These are phyloP conservation scores for Metellina segmentata DNA, from an alignment of 2,888 invertebrate species.

Conservation along the genomic window DNA sequence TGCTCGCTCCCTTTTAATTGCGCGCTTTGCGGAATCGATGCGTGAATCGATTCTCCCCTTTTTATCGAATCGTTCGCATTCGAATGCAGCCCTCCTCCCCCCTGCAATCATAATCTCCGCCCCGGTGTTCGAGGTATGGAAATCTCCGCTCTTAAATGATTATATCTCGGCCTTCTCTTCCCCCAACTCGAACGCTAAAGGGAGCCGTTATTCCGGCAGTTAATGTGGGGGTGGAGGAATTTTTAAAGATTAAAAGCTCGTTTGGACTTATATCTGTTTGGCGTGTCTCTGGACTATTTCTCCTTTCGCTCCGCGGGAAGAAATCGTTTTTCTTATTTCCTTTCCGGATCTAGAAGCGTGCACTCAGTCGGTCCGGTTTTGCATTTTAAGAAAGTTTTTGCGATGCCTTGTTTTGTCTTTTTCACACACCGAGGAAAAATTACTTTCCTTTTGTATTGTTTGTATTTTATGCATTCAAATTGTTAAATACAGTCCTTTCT, in stretches of 20 bases:
- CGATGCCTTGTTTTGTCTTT: no score
- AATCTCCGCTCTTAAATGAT: neutral
- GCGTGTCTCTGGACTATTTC: slow-evolving; percentile 29
- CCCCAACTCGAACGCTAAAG: neutral
- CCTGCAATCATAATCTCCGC: slow-evolving; percentile 13
- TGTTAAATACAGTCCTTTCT: no score
- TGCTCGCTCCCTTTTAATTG: neutral
- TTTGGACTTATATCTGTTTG: slow-evolving; percentile 45
- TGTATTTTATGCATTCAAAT: no score
- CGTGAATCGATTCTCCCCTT: neutral
- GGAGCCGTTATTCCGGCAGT: slow-evolving; percentile 13
- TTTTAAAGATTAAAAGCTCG: slow-evolving; percentile 36
- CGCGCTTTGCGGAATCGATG: neutral
- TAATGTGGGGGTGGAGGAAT: neutral
- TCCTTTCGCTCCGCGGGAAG: no score
- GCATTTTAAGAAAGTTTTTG: no score
- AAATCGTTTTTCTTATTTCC: no score
- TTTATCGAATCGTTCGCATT: neutral
- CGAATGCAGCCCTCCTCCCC: neutral
- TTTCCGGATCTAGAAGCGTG: no score
- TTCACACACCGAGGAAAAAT: no score
- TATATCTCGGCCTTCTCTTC: neutral
- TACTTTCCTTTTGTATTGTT: no score
- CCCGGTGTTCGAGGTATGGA: neutral
- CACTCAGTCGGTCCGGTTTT: no score